A percentile compares a stretch with the other conserved stretches of the same genome.
Conservation (phyloP, 2,113 vertebrate species). For the Apodemus speciosus region DNA sequence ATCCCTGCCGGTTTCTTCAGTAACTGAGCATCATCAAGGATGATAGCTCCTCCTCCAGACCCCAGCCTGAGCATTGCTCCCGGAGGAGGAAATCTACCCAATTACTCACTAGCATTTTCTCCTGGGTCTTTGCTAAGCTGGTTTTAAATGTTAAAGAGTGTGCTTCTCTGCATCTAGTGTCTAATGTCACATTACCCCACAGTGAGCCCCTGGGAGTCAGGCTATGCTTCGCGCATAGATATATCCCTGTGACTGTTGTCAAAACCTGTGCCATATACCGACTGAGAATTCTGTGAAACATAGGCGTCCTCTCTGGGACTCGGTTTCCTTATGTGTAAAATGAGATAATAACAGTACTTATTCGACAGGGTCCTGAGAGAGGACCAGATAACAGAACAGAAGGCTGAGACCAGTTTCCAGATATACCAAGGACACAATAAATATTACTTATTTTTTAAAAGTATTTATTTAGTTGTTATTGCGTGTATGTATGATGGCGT, state of each 20-base stretch:
- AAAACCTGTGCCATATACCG: not conserved
- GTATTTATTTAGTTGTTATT: not conserved
- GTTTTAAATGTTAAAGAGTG: not conserved
- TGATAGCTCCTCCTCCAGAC: no score
- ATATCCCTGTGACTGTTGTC: not conserved
- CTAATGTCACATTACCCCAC: not conserved
- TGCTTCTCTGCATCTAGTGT: not conserved
- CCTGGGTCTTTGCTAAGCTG: not conserved
- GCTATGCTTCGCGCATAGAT: not conserved
- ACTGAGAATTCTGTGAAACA: not conserved
- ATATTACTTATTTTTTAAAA: not conserved
- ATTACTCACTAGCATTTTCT: not conserved
- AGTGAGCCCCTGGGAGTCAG: not conserved
- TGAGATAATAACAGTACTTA: not conserved
- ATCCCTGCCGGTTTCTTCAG: not conserved
- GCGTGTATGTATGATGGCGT: not conserved
- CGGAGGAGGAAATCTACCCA: not conserved
- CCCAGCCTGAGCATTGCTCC: not conserved
- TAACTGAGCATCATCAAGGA: not conserved
- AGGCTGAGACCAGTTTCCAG: not conserved
- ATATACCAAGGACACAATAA: not conserved
- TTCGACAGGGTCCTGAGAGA: not conserved
- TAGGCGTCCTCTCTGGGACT: not conserved
- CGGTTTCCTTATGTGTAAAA: constrained; percentile 10
- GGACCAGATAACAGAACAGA: not conserved